phyloP scores from a whole-genome alignment of 2,888 invertebrate species.

The Muscina levida region DNA sequence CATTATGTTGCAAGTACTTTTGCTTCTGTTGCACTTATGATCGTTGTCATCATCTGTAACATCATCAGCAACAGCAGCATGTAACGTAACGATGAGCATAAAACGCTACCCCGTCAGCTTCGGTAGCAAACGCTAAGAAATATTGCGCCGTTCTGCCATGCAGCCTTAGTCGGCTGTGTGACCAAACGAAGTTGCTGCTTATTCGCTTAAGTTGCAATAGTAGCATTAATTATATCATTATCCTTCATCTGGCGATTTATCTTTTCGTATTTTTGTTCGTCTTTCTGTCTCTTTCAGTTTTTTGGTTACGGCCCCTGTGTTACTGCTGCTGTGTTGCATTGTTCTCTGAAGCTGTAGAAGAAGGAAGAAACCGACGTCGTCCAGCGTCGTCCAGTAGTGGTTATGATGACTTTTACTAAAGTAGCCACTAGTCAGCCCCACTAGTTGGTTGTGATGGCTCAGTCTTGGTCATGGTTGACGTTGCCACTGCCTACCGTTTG shows the following conservation, averaged over 20 bases:
- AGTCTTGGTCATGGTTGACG: not conserved
- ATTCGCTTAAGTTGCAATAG: constrained; percentile 62
- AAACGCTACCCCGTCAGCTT: constrained; percentile 23
- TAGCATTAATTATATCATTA: constrained; percentile 78
- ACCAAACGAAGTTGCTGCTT: constrained; percentile 38
- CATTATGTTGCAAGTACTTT: constrained; percentile 61
- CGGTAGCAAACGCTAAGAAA: not conserved
- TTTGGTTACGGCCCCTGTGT: not conserved
- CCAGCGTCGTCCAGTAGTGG: constrained; percentile 41
- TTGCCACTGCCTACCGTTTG: not conserved
- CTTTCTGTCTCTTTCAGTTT: constrained; percentile 6
- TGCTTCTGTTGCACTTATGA: constrained; percentile 67
- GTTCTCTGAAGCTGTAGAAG: constrained; percentile 43
- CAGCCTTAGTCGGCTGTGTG: not conserved
- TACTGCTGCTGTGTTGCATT: constrained; percentile 30
- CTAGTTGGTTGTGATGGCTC: not conserved
- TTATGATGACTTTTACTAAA: constrained; percentile 52
- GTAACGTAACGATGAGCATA: constrained; percentile 36
- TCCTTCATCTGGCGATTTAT: constrained; percentile 77
- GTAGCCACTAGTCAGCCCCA: too few relatives aligned
- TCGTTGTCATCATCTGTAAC: constrained; percentile 67
- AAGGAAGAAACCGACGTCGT: constrained; percentile 32
- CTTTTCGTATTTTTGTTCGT: constrained; percentile 59
- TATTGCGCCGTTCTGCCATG: not conserved
- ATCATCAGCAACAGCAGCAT: constrained; percentile 63